Percentiles rank a stretch among this genome's conserved stretches.
Evolutionary conservation across 2,888 invertebrate species (phyloP).

Genomic region (Pediacus dermestoides): DNA sequence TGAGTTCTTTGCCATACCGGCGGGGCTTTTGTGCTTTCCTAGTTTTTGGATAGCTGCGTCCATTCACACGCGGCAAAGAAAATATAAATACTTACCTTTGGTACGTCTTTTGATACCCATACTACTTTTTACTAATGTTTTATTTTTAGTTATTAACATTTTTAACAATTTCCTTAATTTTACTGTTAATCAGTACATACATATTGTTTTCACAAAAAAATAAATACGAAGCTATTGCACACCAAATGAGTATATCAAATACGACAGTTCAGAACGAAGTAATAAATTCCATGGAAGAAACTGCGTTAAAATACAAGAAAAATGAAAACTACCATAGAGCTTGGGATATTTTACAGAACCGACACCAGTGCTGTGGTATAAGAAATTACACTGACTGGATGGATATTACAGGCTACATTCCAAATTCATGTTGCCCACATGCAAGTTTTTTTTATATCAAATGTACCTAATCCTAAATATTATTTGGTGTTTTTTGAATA

Average conservation of each 20-base stretch:
- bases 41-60: slow-evolving; percentile 23
- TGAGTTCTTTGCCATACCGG: slow-evolving; percentile 24
- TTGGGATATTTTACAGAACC: slow-evolving; percentile 21
- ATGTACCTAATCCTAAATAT: no score
- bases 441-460: no score
- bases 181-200: slow-evolving; percentile 16
- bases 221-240: slow-evolving; percentile 7
- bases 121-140: slow-evolving; percentile 1
- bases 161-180: slow-evolving; percentile 14
- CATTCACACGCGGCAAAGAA: slow-evolving; percentile 19
- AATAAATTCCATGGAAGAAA: slow-evolving; percentile 14
- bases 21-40: slow-evolving; percentile 17
- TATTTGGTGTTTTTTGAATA: no score
- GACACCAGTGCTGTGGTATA: slow-evolving; percentile 22
- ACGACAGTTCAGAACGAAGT: slow-evolving; percentile 15
- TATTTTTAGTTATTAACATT: slow-evolving; percentile 20
- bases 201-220: slow-evolving; percentile 17
- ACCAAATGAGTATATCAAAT: slow-evolving; percentile 4
- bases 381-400: slow-evolving; percentile 17
- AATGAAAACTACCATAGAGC: slow-evolving; percentile 11
- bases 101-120: no score
- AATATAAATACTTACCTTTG: slow-evolving; percentile 16
- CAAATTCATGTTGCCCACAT: slow-evolving; percentile 20
- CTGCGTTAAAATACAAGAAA: slow-evolving; percentile 14
- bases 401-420: slow-evolving; percentile 10